phyloP scores from a whole-genome alignment of 2,113 vertebrate species.

The Crotophaga sulcirostris region DNA sequence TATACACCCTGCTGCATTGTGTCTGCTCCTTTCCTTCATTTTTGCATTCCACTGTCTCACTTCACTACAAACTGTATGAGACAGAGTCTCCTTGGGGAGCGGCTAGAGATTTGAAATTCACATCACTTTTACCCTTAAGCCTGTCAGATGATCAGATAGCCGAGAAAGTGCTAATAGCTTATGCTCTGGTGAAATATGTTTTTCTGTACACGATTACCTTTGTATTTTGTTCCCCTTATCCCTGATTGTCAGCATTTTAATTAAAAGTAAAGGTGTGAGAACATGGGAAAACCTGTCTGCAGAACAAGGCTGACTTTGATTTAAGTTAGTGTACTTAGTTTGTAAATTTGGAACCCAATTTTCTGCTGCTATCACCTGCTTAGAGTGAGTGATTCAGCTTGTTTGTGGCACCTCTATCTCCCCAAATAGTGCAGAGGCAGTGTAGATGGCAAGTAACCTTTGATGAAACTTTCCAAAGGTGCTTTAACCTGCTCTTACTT shows the following conservation, averaged over 20 bases:
- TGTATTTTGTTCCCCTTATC: slow-evolving; percentile 74
- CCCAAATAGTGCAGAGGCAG: neutral
- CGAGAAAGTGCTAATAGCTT: slow-evolving; percentile 74
- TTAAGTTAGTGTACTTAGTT: slow-evolving; percentile 51
- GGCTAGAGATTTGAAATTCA: slow-evolving; percentile 72
- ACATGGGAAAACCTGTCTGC: slow-evolving; percentile 64
- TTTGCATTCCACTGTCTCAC: slow-evolving; percentile 29
- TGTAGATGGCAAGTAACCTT: neutral
- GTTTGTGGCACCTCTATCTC: neutral
- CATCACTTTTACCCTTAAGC: slow-evolving; percentile 68
- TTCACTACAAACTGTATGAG: slow-evolving; percentile 50
- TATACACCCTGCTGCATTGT: neutral
- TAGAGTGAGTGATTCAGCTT: neutral
- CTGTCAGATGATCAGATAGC: slow-evolving; percentile 77
- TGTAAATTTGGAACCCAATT: slow-evolving; percentile 44
- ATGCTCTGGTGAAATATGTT: slow-evolving; percentile 75
- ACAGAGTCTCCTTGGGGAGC: slow-evolving; percentile 48
- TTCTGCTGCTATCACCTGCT: slow-evolving; percentile 40
- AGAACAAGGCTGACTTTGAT: slow-evolving; percentile 61
- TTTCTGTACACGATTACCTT: slow-evolving; percentile 76
- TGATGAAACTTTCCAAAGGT: neutral
- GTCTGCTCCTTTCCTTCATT: neutral
- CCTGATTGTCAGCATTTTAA: slow-evolving; percentile 78
- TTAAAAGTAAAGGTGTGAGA: slow-evolving; percentile 77
- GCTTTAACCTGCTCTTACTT: neutral